phyloP scores from a whole-genome alignment of 1,140 invertebrate genomes.

The Macrostomum lignano region DNA sequence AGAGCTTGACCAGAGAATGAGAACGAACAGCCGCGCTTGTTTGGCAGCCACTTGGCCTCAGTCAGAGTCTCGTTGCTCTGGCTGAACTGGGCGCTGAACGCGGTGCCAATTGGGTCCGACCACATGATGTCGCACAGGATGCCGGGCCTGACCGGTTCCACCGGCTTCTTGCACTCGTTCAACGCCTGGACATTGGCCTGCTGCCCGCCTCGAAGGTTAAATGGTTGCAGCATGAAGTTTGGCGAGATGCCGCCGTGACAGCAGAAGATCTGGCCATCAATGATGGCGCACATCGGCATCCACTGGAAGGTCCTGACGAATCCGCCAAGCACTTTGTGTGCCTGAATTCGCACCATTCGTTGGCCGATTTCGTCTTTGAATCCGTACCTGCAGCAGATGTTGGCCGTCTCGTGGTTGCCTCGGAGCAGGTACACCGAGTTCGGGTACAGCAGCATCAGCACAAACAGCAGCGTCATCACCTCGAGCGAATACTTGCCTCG shows the following conservation, averaged over 20 bases:
- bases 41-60: not conserved
- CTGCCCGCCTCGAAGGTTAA: too few species aligned
- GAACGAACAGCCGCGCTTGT: constrained; percentile 1
- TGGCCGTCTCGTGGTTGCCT: constrained; percentile 38
- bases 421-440: constrained; percentile 39
- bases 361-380: constrained; percentile 25
- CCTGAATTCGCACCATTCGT: too few species aligned
- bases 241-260: constrained; percentile 10
- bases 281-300: constrained; percentile 10
- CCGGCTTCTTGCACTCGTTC: constrained; percentile 8
- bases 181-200: too few species aligned
- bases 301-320: too few species aligned
- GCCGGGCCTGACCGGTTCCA: constrained; percentile 67
- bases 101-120: constrained; percentile 38
- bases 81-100: too few species aligned
- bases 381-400: constrained; percentile 36
- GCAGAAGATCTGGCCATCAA: constrained; percentile 10
- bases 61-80: not conserved
- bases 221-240: too few species aligned
- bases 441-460: constrained; percentile 31
- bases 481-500: constrained; percentile 35
- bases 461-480: constrained; percentile 23
- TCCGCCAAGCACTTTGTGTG: too few species aligned
- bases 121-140: constrained; percentile 19
- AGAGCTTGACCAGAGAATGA: too few species aligned